These are phyloP conservation scores for Lobophora halterata DNA, from an alignment of 2,888 invertebrate species.

Conservation along the genomic window DNA sequence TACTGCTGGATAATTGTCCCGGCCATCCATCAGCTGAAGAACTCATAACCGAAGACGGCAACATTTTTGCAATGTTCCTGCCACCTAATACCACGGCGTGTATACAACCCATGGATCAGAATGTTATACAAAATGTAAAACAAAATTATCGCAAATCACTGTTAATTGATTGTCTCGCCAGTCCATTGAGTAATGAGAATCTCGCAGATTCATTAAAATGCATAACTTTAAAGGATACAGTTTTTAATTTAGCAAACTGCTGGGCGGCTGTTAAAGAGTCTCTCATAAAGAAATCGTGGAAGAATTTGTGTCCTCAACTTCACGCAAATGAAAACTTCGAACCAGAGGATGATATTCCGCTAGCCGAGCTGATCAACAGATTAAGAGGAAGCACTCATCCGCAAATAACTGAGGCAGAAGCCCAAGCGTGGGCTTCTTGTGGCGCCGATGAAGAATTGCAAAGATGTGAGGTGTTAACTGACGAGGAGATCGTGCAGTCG, in stretches of 20 bases:
- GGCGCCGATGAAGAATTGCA: slow-evolving; percentile 29
- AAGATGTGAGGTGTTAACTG: slow-evolving; percentile 27
- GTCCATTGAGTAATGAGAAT: slow-evolving; percentile 1
- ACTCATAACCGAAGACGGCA: background rate
- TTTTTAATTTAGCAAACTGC: slow-evolving; percentile 21
- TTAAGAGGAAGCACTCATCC: slow-evolving; percentile 2
- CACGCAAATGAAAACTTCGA: slow-evolving; percentile 4
- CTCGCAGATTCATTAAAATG: slow-evolving; percentile 14
- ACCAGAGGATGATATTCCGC: slow-evolving; percentile 11
- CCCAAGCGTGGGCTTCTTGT: slow-evolving; percentile 27
- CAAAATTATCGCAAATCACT: background rate
- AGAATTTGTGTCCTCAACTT: slow-evolving; percentile 6
- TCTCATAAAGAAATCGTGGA: slow-evolving; percentile 7
- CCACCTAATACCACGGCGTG: slow-evolving; percentile 2
- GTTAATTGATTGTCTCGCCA: slow-evolving; percentile 2
- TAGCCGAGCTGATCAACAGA: slow-evolving; percentile 8
- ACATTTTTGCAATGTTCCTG: slow-evolving; percentile 1
- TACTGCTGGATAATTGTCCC: slow-evolving; percentile 6
- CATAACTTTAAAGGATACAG: slow-evolving; percentile 22
- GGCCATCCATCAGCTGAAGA: slow-evolving; percentile 4
- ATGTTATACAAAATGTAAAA: slow-evolving; percentile 4
- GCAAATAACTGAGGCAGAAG: slow-evolving; percentile 3
- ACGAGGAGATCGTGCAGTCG: slow-evolving; percentile 11
- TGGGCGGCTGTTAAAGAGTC: slow-evolving; percentile 20
- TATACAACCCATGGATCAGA: slow-evolving; percentile 5